phyloP scores from a whole-genome alignment of 2,797 vertebrate species.

The Geotria australis region DNA sequence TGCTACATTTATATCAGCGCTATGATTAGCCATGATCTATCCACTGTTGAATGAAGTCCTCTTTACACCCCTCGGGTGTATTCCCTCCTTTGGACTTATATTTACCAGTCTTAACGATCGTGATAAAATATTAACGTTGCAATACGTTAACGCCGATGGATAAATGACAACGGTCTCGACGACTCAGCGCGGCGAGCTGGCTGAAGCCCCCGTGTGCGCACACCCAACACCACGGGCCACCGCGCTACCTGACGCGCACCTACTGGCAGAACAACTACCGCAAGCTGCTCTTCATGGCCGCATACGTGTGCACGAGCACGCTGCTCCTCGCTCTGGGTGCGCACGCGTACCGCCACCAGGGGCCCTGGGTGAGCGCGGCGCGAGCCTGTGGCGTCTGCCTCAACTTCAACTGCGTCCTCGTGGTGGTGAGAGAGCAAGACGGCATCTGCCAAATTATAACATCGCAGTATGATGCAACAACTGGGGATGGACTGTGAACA shows the following conservation, averaged over 20 bases:
- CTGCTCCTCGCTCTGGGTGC: slow-evolving; percentile 22
- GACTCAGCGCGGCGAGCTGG: slow-evolving; percentile 38
- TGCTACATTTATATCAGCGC: no score
- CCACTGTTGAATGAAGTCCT: no score
- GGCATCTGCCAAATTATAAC: no score
- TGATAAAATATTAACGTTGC: no score
- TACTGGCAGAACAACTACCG: slow-evolving; percentile 53
- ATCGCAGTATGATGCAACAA: no score
- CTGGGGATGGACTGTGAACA: no score
- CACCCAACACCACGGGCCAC: slow-evolving; percentile 3
- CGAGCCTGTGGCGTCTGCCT: slow-evolving; percentile 48
- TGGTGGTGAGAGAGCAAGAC: slow-evolving; percentile 16
- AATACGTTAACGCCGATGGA: no score
- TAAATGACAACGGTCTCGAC: no score
- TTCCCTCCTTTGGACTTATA: no score
- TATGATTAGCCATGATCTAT: no score
- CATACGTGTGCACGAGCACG: slow-evolving; percentile 16
- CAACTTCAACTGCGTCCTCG: slow-evolving; percentile 50
- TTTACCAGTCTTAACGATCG: no score
- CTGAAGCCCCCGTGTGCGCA: slow-evolving; percentile 19
- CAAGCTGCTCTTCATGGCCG: slow-evolving; percentile 25
- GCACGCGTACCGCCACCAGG: slow-evolving; percentile 6
- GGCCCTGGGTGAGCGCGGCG: slow-evolving; percentile 21
- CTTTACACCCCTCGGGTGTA: no score
- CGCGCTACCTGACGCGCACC: slow-evolving; percentile 15